Evolutionary conservation across 30 jellyfish, hydroid and myxozoan species (phyloP), one percentile per base, ranked within the genome.

Genomic region (Chrysaora quinquecirrha): DNA sequence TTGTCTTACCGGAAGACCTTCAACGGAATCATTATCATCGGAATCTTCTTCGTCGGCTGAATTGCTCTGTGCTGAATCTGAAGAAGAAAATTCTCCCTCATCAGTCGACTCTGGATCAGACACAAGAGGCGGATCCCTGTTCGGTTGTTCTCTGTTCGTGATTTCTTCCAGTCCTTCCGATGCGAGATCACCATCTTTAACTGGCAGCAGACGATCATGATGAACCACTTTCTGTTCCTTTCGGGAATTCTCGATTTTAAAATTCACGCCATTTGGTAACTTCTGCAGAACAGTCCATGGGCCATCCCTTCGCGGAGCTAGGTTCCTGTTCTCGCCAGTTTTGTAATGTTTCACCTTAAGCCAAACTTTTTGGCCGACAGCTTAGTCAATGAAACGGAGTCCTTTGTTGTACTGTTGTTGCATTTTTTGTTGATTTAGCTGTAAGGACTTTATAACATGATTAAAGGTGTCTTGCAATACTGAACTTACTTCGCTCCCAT

Each of bases 211-310:
- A 3, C 75, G 86, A 34, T 74, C 86, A 24, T 74, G 86, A 34
- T 74, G 76, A 11, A 48, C 86, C 4, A 74, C 48, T 33, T 74
- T 74, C 9, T 10, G 60, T 56, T 74, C 75, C 1, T 34, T 34
- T 6, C 52, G 48, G n/a, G 76, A 29, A 27, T 48, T 74, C 52
- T 10, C 47, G 3, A 74, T 74, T 54, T 52, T 24, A 38, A 74
- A 47, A 35, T 74, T 74, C 27, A 74, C 86, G 30, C 86, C 86
- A 27, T 74, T 74, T 20, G 76, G 86, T 1, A 74, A 54, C 27
- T 34, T 28, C 63, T 50, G 30, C 1, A 56, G 24, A 16, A 74
- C 61, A 1, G 75, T 74, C 86, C 86, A 74, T 3, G 86, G 76
- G 16, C 75, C 86, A 46, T 47, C 24, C n/a, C 86, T 46, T 23